Evolutionary conservation across 92 coral and sea anemone genomes (phyloP).

Genomic region (Epizoanthus stellaris): DNA sequence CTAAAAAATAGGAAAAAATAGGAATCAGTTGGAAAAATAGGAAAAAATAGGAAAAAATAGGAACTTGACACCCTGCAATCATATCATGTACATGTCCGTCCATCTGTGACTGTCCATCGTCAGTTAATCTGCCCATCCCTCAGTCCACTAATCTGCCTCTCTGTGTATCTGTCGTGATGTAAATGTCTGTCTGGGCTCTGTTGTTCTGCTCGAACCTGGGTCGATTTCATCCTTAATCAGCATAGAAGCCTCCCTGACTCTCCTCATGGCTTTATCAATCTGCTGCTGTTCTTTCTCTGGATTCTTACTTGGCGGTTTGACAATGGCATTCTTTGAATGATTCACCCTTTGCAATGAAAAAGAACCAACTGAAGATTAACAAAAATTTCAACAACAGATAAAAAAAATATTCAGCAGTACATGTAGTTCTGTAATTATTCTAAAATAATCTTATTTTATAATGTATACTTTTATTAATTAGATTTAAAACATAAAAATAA

Average conservation of each 20-base stretch:
- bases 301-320: conserved; percentile 83
- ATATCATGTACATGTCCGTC: no score
- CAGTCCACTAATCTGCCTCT: no score
- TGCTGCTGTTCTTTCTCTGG: conserved; percentile 69
- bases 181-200: neutral
- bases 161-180: no score
- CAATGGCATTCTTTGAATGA: conserved; percentile 92
- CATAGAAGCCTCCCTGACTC: conserved; percentile 67
- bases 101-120: no score
- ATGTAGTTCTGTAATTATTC: neutral
- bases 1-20: no score
- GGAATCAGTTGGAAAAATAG: no score
- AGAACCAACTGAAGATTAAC: neutral
- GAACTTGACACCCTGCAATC: no score
- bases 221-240: conserved; percentile 70
- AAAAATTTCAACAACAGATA: neutral
- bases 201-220: conserved; percentile 49
- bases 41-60: no score
- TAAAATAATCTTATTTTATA: neutral
- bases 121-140: no score
- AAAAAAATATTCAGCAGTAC: neutral
- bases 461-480: neutral
- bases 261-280: conserved; percentile 67
- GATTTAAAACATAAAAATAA: no score
- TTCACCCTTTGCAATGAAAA: conserved; percentile 60